Conservation (phyloP, 2,113 vertebrate species). For the Papio anubis region DNA sequence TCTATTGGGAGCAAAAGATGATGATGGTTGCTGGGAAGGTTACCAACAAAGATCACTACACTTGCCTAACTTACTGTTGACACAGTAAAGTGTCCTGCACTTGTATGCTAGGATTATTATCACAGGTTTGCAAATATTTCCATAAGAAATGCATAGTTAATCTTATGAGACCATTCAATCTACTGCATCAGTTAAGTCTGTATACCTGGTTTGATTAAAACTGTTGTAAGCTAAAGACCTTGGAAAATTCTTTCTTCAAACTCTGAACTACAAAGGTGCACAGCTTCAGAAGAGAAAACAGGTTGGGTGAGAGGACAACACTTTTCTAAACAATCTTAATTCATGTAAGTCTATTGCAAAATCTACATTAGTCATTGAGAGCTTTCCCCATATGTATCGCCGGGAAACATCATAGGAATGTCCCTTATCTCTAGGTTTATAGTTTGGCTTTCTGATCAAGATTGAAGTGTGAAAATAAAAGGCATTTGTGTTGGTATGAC, state of each 20-base stretch:
- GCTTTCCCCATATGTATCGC: background rate
- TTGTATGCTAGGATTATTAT: no score
- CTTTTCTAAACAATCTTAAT: background rate
- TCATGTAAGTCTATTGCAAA: background rate
- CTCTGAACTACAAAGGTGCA: background rate
- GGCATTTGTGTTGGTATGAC: background rate
- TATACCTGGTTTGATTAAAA: background rate
- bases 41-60: no score
- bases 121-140: background rate
- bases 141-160: background rate
- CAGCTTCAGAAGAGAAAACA: background rate
- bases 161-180: no score
- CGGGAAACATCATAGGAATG: background rate
- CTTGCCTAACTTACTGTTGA: no score
- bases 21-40: no score
- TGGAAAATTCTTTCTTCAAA: no score
- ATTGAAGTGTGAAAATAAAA: background rate
- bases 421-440: background rate
- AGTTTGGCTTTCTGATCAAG: background rate
- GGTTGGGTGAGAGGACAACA: fast-evolving
- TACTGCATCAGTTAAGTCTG: background rate
- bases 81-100: background rate
- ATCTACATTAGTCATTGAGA: background rate
- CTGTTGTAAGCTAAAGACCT: background rate
- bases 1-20: background rate